Conservation (phyloP, 2,888 invertebrate genomes). For the Colletes collaris region DNA sequence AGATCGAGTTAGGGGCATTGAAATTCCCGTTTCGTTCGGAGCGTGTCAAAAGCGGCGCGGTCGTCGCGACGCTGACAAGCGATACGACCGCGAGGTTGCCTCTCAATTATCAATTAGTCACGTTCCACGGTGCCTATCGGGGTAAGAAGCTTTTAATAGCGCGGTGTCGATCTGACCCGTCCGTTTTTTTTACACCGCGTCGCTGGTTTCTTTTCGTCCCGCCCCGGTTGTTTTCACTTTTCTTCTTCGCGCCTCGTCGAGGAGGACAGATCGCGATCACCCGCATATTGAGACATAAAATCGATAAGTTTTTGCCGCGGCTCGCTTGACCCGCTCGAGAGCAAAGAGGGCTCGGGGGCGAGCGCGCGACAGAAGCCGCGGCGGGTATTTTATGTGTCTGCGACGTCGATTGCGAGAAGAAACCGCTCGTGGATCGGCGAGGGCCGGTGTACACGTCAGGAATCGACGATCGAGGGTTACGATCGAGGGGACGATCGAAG, state of each 20-base stretch:
- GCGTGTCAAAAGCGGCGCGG: constrained; percentile 23
- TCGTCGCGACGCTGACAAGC: constrained; percentile 19
- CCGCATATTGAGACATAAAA: constrained; percentile 73
- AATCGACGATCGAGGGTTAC: constrained; percentile 53
- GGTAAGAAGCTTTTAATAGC: constrained; percentile 57
- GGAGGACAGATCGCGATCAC: constrained; percentile 48
- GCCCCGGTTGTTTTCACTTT: constrained; percentile 50
- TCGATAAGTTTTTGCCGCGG: constrained; percentile 70
- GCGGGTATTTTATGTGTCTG: constrained; percentile 62
- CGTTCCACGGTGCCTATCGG: constrained; percentile 64
- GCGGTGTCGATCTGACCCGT: constrained; percentile 15
- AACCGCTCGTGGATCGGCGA: constrained; percentile 38
- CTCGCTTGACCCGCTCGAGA: constrained; percentile 55
- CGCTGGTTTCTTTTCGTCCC: constrained; percentile 29
- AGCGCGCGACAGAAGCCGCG: constrained; percentile 51
- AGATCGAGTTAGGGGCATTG: background rate
- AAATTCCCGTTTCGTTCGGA: constrained; percentile 8
- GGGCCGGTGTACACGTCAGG: constrained; percentile 38
- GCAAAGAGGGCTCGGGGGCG: no score
- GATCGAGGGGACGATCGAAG: constrained; percentile 31
- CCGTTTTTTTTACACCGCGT: constrained; percentile 22
- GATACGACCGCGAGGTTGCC: constrained; percentile 41
- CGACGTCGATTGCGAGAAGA: constrained; percentile 46
- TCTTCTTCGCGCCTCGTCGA: constrained; percentile 47
- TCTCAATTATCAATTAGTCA: constrained; percentile 73